phyloP scores from a whole-genome alignment of 2,888 invertebrate genomes.

The Lasioglossum vierecki region DNA sequence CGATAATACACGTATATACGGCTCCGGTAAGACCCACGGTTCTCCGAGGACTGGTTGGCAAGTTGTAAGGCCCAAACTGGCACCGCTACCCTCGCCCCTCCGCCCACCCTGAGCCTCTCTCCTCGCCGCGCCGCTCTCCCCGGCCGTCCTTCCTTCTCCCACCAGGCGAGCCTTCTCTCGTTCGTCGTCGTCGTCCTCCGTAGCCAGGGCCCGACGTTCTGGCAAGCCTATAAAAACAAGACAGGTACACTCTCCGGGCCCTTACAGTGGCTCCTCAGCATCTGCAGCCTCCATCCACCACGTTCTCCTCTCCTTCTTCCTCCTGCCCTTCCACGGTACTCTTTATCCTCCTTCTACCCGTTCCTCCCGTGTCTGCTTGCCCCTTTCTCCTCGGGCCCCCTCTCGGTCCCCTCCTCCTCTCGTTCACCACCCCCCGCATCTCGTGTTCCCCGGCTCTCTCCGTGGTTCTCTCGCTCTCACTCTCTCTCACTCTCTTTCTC shows the following conservation, averaged over 20 bases:
- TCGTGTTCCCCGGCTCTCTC: conserved; percentile 20
- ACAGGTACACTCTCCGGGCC: conserved; percentile 83
- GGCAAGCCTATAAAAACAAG: conserved; percentile 84
- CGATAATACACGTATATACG: conserved; percentile 55
- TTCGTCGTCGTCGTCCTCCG: conserved; percentile 65
- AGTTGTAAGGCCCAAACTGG: conserved; percentile 75
- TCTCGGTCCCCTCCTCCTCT: conserved; percentile 6
- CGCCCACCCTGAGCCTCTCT: conserved; percentile 65
- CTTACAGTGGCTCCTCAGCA: conserved; percentile 83
- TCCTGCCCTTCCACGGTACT: conserved; percentile 53
- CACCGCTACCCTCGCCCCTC: conserved; percentile 76
- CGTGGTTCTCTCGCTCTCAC: conserved; percentile 9
- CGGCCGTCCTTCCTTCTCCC: conserved; percentile 68
- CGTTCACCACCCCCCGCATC: conserved; percentile 31
- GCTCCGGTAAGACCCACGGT: conserved; percentile 76
- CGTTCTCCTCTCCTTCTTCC: conserved; percentile 72
- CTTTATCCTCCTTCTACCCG: conserved; percentile 43
- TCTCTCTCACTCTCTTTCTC: background rate
- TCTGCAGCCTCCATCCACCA: conserved; percentile 78
- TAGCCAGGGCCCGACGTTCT: conserved; percentile 79
- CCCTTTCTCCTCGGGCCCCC: conserved; percentile 10
- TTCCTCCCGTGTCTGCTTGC: conserved; percentile 15
- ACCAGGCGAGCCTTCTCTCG: conserved; percentile 65
- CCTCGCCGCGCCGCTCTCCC: conserved; percentile 63
- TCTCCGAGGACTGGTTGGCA: conserved; percentile 80